Evolutionary conservation across 2,113 vertebrate species (phyloP).

Genomic region (Felis chaus): DNA sequence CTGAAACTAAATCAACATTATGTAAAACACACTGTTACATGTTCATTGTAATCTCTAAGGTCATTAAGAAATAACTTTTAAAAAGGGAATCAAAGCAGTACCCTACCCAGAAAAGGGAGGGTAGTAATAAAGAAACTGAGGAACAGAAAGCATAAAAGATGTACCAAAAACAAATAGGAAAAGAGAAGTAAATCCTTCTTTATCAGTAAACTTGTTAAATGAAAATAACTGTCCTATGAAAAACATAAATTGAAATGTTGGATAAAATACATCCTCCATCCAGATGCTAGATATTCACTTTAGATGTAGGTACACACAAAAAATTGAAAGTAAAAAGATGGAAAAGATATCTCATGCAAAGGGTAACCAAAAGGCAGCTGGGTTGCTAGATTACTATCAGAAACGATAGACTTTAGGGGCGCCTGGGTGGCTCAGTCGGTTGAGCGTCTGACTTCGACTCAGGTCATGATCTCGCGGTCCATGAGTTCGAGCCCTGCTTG

Average conservation of each 20-base stretch:
- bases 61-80: not conserved
- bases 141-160: not conserved
- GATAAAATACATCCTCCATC: not conserved
- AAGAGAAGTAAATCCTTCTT: not conserved
- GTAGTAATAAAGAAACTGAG: not conserved
- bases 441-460: too few relatives aligned
- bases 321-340: not conserved
- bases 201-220: not conserved
- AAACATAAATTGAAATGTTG: not conserved
- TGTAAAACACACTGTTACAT: not conserved
- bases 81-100: not conserved
- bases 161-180: not conserved
- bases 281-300: not conserved
- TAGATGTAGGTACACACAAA: not conserved
- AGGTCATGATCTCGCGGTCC: too few relatives aligned
- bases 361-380: not conserved
- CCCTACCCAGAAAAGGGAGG: not conserved
- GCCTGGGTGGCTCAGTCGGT: too few relatives aligned
- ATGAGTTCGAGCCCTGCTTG: too few relatives aligned
- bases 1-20: not conserved
- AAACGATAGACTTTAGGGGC: not conserved
- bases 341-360: not conserved
- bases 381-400: not conserved
- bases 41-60: not conserved
- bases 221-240: not conserved